phyloP scores from a whole-genome alignment of 1,140 invertebrate genomes.

The Drosophila melanogaster region Release_6_plus_ISO1_MT NT_037436.4:18801001-18801500 shows the following conservation, averaged over 20 bases:
- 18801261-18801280: constrained; percentile 72
- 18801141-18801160: constrained; percentile 35
- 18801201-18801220: constrained; percentile 64
- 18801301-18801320: constrained; percentile 77
- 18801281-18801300: constrained; percentile 79
- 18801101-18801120: constrained; percentile 11
- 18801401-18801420: constrained; percentile 62
- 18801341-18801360: constrained; percentile 55
- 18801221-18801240: constrained; percentile 71
- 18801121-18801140: constrained; percentile 15
- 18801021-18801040: background rate
- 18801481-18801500: constrained; percentile 56
- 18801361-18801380: constrained; percentile 2
- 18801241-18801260: constrained; percentile 78
- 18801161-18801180: constrained; percentile 45
- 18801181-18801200: constrained; percentile 27
- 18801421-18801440: constrained; percentile 68
- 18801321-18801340: constrained; percentile 81
- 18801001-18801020: constrained; percentile 17
- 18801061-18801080: constrained; percentile 50
- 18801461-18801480: constrained; percentile 84
- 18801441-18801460: constrained; percentile 83
- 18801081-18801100: constrained; percentile 52
- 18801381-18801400: constrained; percentile 29
- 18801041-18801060: background rate